Evolutionary conservation across 2,797 vertebrate genomes (phyloP), one percentile per base, ranked within the genome.

Genomic region (Coluber constrictor): DNA sequence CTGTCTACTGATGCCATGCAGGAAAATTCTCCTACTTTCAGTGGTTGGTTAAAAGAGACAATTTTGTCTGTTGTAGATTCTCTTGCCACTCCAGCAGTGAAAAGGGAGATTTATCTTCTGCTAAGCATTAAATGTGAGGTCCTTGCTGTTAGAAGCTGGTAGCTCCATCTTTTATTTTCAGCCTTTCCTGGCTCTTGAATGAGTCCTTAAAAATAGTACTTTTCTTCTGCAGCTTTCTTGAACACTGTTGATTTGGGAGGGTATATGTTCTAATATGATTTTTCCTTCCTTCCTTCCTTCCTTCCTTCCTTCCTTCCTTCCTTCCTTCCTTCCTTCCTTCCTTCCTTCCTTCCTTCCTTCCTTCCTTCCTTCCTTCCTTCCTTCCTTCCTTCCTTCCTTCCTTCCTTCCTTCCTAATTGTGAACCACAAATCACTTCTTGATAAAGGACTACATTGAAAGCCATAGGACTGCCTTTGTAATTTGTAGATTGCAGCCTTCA

Each of bases 341-440:
- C n/a, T 74, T 74, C n/a, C n/a, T 74, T 74, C 91, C n/a, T 61
- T 74, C 16, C 70, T 79, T 79, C 32, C 70, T 79, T 43, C 91
- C 32, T 63, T 86, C 70, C 83, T 93, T 87, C 90, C 91, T 93
- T 43, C 18, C 32, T 79, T 23, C 32, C 32, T 74, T 20, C 91
- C 32, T 56, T 56, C 59, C 56, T 91, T 59, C 90, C 66, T 91
- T 18, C 66, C 9, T 43, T 23, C 18, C 74, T 43, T 11, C 37
- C 74, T 79, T 25, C 91, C 25, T 63, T 66, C 70, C 86, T 93
- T 87, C 70, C 91, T 86, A 89, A 66, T 74, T 93, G 90, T 93
- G 90, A 93, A 91, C 90, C 59, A 93, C 90, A 89, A 93, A 93
- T 93, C 93, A 93, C 90, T 93, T 91, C 88, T 93, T 93, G 93